Conservation (phyloP, 2,888 invertebrate genomes). For the Pyrrhia umbra region DNA sequence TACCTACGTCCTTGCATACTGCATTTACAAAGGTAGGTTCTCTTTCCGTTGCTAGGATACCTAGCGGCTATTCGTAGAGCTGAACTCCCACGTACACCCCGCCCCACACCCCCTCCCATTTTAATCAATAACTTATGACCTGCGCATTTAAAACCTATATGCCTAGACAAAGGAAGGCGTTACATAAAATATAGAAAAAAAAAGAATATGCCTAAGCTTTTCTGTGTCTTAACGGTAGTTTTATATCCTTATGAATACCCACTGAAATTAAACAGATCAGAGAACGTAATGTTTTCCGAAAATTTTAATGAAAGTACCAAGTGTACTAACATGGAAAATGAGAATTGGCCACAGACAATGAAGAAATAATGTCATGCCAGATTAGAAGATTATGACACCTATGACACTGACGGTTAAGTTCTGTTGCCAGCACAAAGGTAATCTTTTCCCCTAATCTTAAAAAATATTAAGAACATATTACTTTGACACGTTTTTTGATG, state of each 20-base stretch:
- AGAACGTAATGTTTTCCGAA: no score
- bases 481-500: not conserved
- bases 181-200: no score
- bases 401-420: not conserved
- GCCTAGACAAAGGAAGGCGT: not conserved
- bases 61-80: conserved; percentile 3
- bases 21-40: not conserved
- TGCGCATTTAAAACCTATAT: conserved; percentile 7
- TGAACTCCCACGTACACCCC: not conserved
- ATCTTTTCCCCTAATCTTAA: not conserved
- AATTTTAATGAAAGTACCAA: not conserved
- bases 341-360: not conserved
- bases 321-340: not conserved
- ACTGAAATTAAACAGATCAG: not conserved
- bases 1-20: not conserved
- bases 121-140: conserved; percentile 17
- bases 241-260: no score
- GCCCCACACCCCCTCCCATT: not conserved
- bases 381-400: not conserved
- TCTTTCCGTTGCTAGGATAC: conserved; percentile 10
- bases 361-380: not conserved
- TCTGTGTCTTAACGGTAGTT: no score
- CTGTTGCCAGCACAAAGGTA: not conserved
- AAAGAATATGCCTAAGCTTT: no score
- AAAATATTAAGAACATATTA: no score